phyloP scores from a whole-genome alignment of 2,888 invertebrate species.

The Cryptus armator region DNA sequence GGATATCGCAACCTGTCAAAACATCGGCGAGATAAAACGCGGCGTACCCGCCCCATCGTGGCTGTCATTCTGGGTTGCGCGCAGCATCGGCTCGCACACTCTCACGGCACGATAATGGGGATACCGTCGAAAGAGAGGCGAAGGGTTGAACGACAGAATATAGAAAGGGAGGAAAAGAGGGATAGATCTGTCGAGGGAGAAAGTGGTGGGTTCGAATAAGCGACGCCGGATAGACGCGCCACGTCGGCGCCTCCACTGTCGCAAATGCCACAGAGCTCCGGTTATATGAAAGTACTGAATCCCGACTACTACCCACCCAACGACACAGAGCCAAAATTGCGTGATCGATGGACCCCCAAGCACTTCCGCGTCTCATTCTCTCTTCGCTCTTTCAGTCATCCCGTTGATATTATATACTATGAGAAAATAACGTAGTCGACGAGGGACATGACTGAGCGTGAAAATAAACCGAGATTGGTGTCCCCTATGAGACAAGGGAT shows the following conservation, averaged over 20 bases:
- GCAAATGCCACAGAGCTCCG: conserved; percentile 5
- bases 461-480: conserved; percentile 43
- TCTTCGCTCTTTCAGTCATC: conserved; percentile 5
- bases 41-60: neutral
- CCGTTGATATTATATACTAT: conserved; percentile 6
- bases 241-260: conserved; percentile 42
- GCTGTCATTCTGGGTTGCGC: conserved; percentile 16
- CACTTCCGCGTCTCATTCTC: conserved; percentile 38
- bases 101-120: conserved; percentile 42
- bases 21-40: conserved; percentile 68
- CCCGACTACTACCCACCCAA: conserved; percentile 11
- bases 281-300: conserved; percentile 22
- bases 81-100: conserved; percentile 31
- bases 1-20: conserved; percentile 69
- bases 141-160: conserved; percentile 1
- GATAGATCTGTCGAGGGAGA: conserved; percentile 26
- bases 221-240: conserved; percentile 64
- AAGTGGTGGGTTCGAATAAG: conserved; percentile 42
- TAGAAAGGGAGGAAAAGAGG: neutral
- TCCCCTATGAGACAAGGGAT: conserved; percentile 15
- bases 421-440: conserved; percentile 50
- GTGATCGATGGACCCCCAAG: conserved; percentile 61
- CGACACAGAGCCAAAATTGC: conserved; percentile 54
- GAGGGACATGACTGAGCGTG: conserved; percentile 32
- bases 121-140: conserved; percentile 10